Evolutionary conservation across 2,797 vertebrate species (phyloP).

Genomic region (Smutsia gigantea): DNA sequence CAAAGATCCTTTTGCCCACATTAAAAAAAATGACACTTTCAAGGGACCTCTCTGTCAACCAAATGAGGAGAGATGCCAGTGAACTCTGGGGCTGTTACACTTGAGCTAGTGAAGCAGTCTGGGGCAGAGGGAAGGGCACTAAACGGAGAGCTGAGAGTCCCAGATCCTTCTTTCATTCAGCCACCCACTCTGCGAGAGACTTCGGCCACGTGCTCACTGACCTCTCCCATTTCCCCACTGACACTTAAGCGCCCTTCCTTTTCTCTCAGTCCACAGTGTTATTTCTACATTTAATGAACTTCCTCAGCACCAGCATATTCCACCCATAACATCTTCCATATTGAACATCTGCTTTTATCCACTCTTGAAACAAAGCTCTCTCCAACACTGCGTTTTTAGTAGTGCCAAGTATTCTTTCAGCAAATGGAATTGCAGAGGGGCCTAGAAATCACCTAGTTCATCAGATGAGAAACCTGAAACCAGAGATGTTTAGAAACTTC

Average conservation of each 20-base stretch:
- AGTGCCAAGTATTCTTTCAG: not conserved
- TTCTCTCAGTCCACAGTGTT: not conserved
- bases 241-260: not conserved
- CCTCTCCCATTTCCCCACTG: not conserved
- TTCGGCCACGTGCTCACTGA: not conserved
- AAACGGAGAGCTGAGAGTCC: not conserved
- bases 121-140: not conserved
- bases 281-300: not conserved
- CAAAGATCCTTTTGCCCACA: not conserved
- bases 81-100: not conserved
- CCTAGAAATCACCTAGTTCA: not conserved
- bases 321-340: slow-evolving; percentile 6
- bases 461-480: not conserved
- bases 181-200: not conserved
- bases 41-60: not conserved
- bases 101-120: not conserved
- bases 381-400: not conserved
- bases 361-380: not conserved
- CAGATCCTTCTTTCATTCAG: not conserved
- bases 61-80: not conserved
- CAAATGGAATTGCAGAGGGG: not conserved
- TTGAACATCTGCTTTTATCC: not conserved
- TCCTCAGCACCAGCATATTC: not conserved
- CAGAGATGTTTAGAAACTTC: not conserved
- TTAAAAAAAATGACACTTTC: not conserved